Evolutionary conservation across 1,140 invertebrate species (phyloP), one percentile per base, ranked within the genome.

Genomic region (Cherax destructor): DNA sequence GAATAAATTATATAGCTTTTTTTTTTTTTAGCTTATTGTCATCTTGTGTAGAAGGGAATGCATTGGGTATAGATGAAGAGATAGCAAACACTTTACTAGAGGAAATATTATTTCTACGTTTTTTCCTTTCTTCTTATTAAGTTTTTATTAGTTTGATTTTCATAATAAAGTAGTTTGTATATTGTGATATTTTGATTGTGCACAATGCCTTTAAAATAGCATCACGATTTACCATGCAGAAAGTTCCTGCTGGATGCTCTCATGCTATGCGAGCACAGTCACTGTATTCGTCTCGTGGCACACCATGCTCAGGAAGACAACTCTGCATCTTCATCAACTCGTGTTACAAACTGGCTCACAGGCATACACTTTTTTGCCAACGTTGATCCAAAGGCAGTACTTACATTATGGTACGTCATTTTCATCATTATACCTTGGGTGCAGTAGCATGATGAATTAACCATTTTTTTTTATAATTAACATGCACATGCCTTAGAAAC

Each of bases 221-320:
- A 41, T 65, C 10, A 13, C 1, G 10, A 11, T 65, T 5, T 65
- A 65, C 9, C 61, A 65, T 74, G 21, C 69, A 86, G 83, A 76
- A 21, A 86, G 9, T 86, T 86, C 83, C 11, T 86, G 30, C 69
- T 86, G 47, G 83, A 86, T 76, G 65, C 83, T 10, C 47, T 76
- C 7, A 47, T 86, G 65, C 61, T 86, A 16, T 86, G 83, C 30
- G 83, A 86, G 83, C 11, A 18, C 18, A 72, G 83, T 13, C 65
- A 52, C 1, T 86, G 83, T 24, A 50, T 86, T 41, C 41, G 24
- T 47, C 83, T 76, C 1, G 21, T 86, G 47, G 21, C 69, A 30
- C 47, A 65, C 30, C 21, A 76, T 16, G 49, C 83, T 10, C 18
- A 4, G 13, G 24, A 84, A 6, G 50, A 52, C 18, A 11, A n/a